Evolutionary conservation across 1,140 invertebrate genomes (phyloP), one percentile per base, ranked within the genome.

Genomic region (Chrysomallon squamiferum): DNA sequence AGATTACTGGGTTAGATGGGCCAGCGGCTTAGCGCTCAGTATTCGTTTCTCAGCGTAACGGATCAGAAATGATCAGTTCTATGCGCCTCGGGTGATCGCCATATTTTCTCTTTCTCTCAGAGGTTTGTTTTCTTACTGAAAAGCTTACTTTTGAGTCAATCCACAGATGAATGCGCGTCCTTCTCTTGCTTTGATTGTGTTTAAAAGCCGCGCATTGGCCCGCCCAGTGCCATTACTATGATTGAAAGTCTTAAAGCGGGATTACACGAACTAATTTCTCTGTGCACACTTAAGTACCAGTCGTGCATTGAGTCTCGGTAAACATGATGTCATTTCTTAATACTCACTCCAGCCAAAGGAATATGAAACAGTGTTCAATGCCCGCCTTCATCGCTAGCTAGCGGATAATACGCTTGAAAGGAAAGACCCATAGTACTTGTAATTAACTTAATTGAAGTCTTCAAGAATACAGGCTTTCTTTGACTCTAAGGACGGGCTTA

Each of bases 341-440:
- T 27, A 25, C 22, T 13, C 22, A 27, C 22, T 30, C 50, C 15
- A 27, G n/a, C 29, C 22, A 54, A 54, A 54, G 29, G 50, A 54
- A 54, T 54, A 54, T 54, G 50, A 54, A 54, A 54, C 29, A 54
- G 15, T 20, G 50, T 27, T 54, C n/a, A 54, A 54, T 54, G 9
- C 50, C 22, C 22, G 50, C 15, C 50, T 54, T 27, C 25, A 38
- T 15, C 25, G 22, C 50, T 54, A 54, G 50, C 22, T 38, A 5
- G n/a, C 50, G 50, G 22, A 54, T 54, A 54, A 54, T 54, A 54
- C 50, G 50, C 50, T 54, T 54, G n/a, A 54, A 27, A 54, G 50
- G 50, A 30, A 27, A 25, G 50, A 27, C 50, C 29, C 29, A 30
- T 25, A 54, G 50, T 54, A 27, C 22, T 27, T 25, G 50, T 54